Percentiles rank a stretch among this genome's conserved stretches.
Evolutionary conservation across 2,888 invertebrate genomes (phyloP).

Genomic region (Cryptocheilus praepositus): DNA sequence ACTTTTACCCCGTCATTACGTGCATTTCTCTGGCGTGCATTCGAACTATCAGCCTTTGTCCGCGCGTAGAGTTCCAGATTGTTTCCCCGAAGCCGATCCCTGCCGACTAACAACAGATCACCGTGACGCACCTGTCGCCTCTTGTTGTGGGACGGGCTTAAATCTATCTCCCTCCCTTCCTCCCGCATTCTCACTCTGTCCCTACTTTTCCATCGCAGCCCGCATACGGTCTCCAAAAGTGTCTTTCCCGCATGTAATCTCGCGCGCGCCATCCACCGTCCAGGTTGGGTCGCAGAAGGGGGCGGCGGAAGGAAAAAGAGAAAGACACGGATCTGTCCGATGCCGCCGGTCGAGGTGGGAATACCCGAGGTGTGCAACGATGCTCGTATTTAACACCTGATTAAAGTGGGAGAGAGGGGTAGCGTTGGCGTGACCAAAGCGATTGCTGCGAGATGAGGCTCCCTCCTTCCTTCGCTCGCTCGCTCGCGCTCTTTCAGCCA

Average conservation of each 20-base stretch:
- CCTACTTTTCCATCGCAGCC: not conserved
- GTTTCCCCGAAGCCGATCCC: conserved; percentile 15
- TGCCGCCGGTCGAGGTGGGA: conserved; percentile 31
- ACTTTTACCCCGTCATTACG: conserved; percentile 11
- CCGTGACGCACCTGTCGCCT: conserved; percentile 37
- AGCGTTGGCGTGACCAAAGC: conserved; percentile 68
- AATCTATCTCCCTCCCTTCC: conserved; percentile 10
- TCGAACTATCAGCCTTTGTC: not conserved
- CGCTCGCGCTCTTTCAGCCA: not conserved
- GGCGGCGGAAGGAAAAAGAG: not conserved
- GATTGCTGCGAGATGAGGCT: conserved; percentile 67
- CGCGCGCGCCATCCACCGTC: conserved; percentile 6
- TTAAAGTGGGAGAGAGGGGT: conserved; percentile 62
- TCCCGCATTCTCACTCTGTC: not conserved
- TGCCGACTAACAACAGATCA: not conserved
- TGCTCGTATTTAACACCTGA: conserved; percentile 73
- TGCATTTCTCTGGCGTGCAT: conserved; percentile 13
- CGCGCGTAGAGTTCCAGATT: conserved; percentile 9
- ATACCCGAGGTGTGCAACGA: conserved; percentile 56
- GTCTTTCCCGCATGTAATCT: conserved; percentile 2
- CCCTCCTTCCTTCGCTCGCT: conserved; percentile 9
- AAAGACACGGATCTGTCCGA: conserved; percentile 16
- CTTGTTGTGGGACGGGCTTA: conserved; percentile 23
- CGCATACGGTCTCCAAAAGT: not conserved
- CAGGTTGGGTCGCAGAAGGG: not conserved